Evolutionary conservation across 2,113 vertebrate species (phyloP).

Genomic region (Corydoras sp.): DNA sequence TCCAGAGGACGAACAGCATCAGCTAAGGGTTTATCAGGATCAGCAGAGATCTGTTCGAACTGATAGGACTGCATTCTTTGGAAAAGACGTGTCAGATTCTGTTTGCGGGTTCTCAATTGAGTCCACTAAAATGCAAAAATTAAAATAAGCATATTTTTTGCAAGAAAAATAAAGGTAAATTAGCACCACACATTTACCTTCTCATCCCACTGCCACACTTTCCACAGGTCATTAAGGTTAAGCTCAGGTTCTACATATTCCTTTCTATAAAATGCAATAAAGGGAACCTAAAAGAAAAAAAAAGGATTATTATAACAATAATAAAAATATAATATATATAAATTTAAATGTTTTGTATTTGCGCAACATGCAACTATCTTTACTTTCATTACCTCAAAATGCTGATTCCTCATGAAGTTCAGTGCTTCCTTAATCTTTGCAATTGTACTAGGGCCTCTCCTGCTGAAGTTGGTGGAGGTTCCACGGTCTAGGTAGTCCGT

Average conservation of each 20-base stretch:
- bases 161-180: too few species aligned
- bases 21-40: slow-evolving; percentile 93
- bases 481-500: slow-evolving; percentile 90
- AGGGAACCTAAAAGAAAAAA: slow-evolving; percentile 78
- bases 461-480: slow-evolving; percentile 86
- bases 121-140: slow-evolving; percentile 76
- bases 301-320: neutral
- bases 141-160: neutral
- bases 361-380: too few species aligned
- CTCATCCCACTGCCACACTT: slow-evolving; percentile 98
- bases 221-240: slow-evolving; percentile 95
- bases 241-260: slow-evolving; percentile 97
- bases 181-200: slow-evolving; percentile 70
- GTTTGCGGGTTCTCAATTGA: slow-evolving; percentile 90
- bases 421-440: slow-evolving; percentile 97
- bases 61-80: slow-evolving; percentile 98
- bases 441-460: slow-evolving; percentile 93
- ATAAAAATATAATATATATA: neutral
- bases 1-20: slow-evolving; percentile 93
- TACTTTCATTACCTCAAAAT: slow-evolving; percentile 80
- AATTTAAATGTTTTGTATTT: too few species aligned
- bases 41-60: slow-evolving; percentile 95
- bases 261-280: slow-evolving; percentile 98
- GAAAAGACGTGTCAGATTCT: slow-evolving; percentile 92
- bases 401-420: slow-evolving; percentile 98